Conservation (phyloP, 2,113 vertebrate species). For the Sisor rabdophorus region DNA sequence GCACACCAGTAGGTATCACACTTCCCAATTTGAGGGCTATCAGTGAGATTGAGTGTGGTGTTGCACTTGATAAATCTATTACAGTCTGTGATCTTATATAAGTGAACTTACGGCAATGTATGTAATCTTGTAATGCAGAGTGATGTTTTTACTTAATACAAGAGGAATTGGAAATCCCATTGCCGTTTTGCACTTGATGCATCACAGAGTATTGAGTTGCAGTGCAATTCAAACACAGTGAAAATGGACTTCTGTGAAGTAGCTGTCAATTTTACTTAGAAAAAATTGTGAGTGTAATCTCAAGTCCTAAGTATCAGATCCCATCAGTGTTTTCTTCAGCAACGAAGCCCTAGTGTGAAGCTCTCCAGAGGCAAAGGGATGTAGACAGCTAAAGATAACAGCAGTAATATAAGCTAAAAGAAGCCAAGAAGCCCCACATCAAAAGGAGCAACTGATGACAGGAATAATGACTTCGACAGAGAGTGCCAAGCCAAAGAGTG, state of each 20-base stretch:
- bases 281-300: slow-evolving; percentile 54
- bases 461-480: slow-evolving; percentile 69
- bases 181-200: slow-evolving; percentile 49
- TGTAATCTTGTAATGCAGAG: slow-evolving; percentile 48
- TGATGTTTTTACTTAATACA: slow-evolving; percentile 50
- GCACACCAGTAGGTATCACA: slow-evolving; percentile 35
- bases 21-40: slow-evolving; percentile 44
- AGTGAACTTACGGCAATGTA: slow-evolving; percentile 43
- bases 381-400: slow-evolving; percentile 60
- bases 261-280: slow-evolving; percentile 48
- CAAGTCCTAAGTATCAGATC: slow-evolving; percentile 63
- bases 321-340: slow-evolving; percentile 61
- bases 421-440: slow-evolving; percentile 68
- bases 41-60: slow-evolving; percentile 43
- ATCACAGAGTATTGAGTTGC: slow-evolving; percentile 47
- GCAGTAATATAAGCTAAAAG: slow-evolving; percentile 65
- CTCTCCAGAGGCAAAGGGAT: slow-evolving; percentile 58
- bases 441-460: slow-evolving; percentile 75
- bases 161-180: slow-evolving; percentile 49
- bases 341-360: slow-evolving; percentile 51
- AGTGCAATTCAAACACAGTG: slow-evolving; percentile 45
- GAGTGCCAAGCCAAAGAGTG: slow-evolving; percentile 50
- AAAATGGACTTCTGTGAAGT: slow-evolving; percentile 45
- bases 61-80: slow-evolving; percentile 44
- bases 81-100: slow-evolving; percentile 43